A percentile compares a stretch with the other conserved stretches of the same genome.
Conservation (phyloP, 2,797 vertebrate species). For the Chrysocyon brachyurus region DNA sequence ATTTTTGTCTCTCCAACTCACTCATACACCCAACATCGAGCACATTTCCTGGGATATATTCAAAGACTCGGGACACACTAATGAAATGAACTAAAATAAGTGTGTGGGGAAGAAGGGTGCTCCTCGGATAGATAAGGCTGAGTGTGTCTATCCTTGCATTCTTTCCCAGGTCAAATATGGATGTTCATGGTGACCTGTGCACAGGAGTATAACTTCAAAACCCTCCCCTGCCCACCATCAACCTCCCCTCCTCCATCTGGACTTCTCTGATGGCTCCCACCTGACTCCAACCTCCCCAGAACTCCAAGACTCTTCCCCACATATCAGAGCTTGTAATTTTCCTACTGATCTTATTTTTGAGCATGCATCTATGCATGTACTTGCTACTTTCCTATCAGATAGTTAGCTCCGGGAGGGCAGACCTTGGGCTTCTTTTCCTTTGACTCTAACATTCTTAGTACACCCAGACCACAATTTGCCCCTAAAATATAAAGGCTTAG, state of each 20-base stretch:
- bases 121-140: not conserved
- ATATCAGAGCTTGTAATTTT: not conserved
- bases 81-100: not conserved
- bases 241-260: not conserved
- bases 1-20: not conserved
- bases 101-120: not conserved
- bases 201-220: not conserved
- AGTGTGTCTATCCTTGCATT: not conserved
- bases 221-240: not conserved
- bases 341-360: not conserved
- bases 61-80: not conserved
- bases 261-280: not conserved
- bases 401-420: not conserved
- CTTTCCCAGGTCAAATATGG: not conserved
- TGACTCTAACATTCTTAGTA: not conserved
- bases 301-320: not conserved
- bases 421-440: not conserved
- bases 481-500: not conserved
- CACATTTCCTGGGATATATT: not conserved
- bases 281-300: not conserved
- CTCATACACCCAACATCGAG: not conserved
- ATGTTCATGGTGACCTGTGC: not conserved
- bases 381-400: not conserved
- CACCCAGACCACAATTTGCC: not conserved
- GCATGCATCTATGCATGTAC: rapidly evolving